These are phyloP conservation scores for Sphaerophoria rueppellii DNA, from an alignment of 2,888 invertebrate species.

Conservation along the genomic window DNA sequence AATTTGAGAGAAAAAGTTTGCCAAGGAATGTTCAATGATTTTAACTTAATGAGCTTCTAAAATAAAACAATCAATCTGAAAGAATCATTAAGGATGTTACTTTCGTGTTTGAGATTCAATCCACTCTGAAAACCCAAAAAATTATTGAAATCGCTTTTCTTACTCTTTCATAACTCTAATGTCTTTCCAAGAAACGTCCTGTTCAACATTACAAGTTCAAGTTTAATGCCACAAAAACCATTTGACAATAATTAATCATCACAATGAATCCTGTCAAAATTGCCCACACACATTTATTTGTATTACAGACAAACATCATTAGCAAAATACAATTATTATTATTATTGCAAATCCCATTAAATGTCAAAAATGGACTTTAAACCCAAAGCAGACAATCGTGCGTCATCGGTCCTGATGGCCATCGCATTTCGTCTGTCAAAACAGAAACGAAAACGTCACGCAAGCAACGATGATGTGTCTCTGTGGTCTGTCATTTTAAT, in stretches of 20 bases:
- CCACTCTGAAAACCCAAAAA: too few relatives aligned
- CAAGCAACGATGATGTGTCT: background rate
- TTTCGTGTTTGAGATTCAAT: background rate
- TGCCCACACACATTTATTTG: background rate
- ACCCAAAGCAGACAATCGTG: background rate
- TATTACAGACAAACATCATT: conserved; percentile 20
- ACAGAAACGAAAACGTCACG: background rate
- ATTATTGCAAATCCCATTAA: conserved; percentile 24
- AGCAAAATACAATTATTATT: conserved; percentile 3
- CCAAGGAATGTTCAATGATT: background rate
- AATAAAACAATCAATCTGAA: background rate
- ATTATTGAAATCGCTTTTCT: too few relatives aligned
- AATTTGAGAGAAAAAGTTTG: background rate
- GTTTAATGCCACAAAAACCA: background rate
- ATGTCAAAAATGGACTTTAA: background rate
- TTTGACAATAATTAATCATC: conserved; percentile 1
- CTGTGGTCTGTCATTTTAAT: conserved; percentile 26
- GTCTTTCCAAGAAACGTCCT: too few relatives aligned
- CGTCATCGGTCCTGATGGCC: too few relatives aligned
- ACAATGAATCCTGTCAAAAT: conserved; percentile 2
- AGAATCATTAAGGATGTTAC: background rate
- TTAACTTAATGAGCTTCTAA: background rate
- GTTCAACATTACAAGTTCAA: too few relatives aligned
- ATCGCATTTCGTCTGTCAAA: too few relatives aligned
- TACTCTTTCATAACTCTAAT: too few relatives aligned